Conservation (phyloP, 1,140 invertebrate genomes). For the Episyrphus balteatus region DNA sequence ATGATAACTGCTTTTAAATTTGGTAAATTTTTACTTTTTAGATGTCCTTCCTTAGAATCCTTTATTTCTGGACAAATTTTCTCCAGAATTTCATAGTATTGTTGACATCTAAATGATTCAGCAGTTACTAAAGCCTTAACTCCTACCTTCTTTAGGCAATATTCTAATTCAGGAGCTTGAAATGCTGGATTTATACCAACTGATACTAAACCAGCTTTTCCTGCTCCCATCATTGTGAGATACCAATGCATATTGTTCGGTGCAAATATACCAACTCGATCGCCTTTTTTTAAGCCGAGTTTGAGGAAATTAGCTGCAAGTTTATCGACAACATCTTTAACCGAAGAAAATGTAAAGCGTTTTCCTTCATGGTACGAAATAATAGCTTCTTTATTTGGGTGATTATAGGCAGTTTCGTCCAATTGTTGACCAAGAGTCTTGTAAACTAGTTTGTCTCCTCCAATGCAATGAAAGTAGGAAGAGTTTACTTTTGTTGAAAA, state of each 20-base stretch:
- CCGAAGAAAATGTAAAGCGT: constrained; percentile 49
- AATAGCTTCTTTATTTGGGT: constrained; percentile 47
- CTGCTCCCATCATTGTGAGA: constrained; percentile 61
- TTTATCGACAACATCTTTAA: constrained; percentile 55
- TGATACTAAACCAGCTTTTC: constrained; percentile 68
- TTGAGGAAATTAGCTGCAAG: constrained; percentile 69
- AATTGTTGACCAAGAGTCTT: constrained; percentile 53
- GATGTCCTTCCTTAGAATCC: constrained; percentile 13
- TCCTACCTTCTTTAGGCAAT: constrained; percentile 66
- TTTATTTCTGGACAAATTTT: constrained; percentile 41
- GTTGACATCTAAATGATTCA: constrained; percentile 50
- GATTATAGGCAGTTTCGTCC: constrained; percentile 42
- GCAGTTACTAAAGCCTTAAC: constrained; percentile 61
- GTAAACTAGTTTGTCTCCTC: constrained; percentile 44
- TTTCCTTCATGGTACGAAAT: constrained; percentile 49
- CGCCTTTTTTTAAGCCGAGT: constrained; percentile 67
- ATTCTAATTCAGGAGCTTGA: constrained; percentile 62
- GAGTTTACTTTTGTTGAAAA: background rate
- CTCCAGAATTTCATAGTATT: constrained; percentile 61
- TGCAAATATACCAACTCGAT: constrained; percentile 78
- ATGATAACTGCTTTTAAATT: constrained; percentile 45
- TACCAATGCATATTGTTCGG: constrained; percentile 81
- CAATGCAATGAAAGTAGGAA: constrained; percentile 37
- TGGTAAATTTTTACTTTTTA: constrained; percentile 37
- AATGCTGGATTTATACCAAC: constrained; percentile 82